Base-by-base conservation (phyloP, 2,113 vertebrate genomes). In the Atlantisia rogersi region DNA sequence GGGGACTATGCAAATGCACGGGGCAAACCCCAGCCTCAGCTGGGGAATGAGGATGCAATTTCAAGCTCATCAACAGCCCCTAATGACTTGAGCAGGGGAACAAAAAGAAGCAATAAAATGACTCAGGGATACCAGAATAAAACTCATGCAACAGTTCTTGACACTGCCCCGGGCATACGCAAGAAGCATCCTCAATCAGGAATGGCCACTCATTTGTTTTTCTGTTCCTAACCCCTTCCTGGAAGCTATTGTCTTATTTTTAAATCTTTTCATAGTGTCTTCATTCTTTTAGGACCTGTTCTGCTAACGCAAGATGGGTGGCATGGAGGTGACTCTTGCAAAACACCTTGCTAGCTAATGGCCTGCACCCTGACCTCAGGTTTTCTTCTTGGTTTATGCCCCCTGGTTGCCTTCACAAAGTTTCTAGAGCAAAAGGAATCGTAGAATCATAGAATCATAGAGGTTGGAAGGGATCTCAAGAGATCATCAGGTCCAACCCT, bases 1-100 rank as follows among this genome's bases (percentile, higher is more conserved):
- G 22, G 37, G 62, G 67, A 14, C 29, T 12, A 8, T 1, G 7
- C 6, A 2, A 60, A 11, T 0, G 3, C 39, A 8, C 7, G 1
- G 42, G 37, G 8, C 7, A 50, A 63, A 39, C 26, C 1, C 29
- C 31, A 28, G 12, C 25, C 35, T 32, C 0, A 2, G 12, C 19
- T 18, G 46, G 5, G 42, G 40, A 50, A 63, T 0, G 12, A 87
- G 86, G 88, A n/a, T 16, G 16, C 37, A 37, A 4, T 31, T 82
- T 67, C 1, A 3, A 3, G 40, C 1, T 19, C 15, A 10, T 17
- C 9, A 6, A 10, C 63, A 4, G 3, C 18, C 31, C 9, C 12
- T 32, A 6, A 39, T 10, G 39, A 56, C 63, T 1, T 1, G 9
- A 25, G 6, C 6, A 1, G 56, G 82, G 82, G 18, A 19, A 32